Conservation (phyloP, 2,797 vertebrate genomes). For the Philypnodon macrostomus region DNA sequence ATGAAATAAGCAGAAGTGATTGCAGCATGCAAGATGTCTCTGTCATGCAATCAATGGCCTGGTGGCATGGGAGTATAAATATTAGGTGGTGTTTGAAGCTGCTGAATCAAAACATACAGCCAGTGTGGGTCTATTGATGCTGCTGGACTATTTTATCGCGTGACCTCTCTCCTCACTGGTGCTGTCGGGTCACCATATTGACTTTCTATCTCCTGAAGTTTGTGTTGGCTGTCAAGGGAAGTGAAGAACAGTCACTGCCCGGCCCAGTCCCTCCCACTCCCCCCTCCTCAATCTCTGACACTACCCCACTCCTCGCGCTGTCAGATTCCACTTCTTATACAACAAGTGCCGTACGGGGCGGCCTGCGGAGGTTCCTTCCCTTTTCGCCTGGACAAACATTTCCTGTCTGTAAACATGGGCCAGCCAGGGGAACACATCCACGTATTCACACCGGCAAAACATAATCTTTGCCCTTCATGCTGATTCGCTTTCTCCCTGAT, state of each 20-base stretch:
- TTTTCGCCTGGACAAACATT: conserved; percentile 77
- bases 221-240: conserved; percentile 50
- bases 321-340: conserved; percentile 50
- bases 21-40: conserved; percentile 10
- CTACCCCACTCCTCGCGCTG: conserved; percentile 26
- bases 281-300: conserved; percentile 42
- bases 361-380: conserved; percentile 71
- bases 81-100: too few relatives aligned
- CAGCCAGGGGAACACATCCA: conserved; percentile 51
- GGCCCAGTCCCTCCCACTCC: conserved; percentile 59
- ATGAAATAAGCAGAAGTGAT: too few relatives aligned
- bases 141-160: conserved; percentile 13
- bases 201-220: conserved; percentile 60
- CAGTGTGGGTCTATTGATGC: conserved; percentile 25
- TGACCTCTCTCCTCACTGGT: conserved; percentile 30
- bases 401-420: conserved; percentile 75
- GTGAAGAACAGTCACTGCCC: conserved; percentile 53
- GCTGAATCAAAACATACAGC: conserved; percentile 3
- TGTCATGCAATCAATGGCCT: conserved; percentile 13
- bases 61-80: conserved; percentile 3
- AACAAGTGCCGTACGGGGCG: too few relatives aligned
- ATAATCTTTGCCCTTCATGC: conserved; percentile 52
- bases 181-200: conserved; percentile 49
- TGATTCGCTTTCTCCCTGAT: conserved; percentile 50
- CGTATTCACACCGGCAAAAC: conserved; percentile 25